Conservation (phyloP, 2,797 vertebrate species). For the Taeniopygia guttata region DNA sequence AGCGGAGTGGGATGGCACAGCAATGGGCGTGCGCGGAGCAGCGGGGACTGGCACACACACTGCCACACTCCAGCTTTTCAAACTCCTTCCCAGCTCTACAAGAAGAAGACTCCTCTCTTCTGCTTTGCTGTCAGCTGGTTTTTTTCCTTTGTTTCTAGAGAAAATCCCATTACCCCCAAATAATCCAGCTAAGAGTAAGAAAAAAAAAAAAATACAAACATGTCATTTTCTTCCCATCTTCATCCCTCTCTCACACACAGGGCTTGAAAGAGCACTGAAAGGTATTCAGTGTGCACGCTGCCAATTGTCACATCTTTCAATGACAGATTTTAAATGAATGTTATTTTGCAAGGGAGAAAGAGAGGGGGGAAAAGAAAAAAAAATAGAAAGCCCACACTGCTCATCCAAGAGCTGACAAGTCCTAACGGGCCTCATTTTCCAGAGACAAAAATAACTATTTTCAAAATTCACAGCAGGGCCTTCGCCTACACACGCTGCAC, state of each 20-base stretch:
- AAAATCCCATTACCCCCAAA: constrained; percentile 66
- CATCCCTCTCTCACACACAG: constrained; percentile 50
- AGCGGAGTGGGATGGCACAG: fast-evolving
- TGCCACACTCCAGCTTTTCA: background rate
- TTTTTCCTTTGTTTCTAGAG: constrained; percentile 46
- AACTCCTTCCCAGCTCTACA: constrained; percentile 19
- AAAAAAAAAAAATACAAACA: constrained; percentile 30
- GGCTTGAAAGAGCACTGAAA: constrained; percentile 49
- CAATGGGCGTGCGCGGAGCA: fast-evolving
- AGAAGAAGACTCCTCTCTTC: constrained; percentile 13
- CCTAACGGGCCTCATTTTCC: constrained; percentile 81
- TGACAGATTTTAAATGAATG: constrained; percentile 69
- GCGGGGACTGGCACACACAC: background rate
- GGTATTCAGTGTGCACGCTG: constrained; percentile 48
- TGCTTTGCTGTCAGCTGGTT: constrained; percentile 1
- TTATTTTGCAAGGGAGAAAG: constrained; percentile 51
- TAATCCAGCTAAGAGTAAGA: constrained; percentile 46
- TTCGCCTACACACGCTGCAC: constrained; percentile 78
- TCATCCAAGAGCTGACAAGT: constrained; percentile 80
- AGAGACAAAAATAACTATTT: constrained; percentile 84
- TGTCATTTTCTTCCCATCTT: constrained; percentile 57
- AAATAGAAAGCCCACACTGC: constrained; percentile 66
- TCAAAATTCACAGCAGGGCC: constrained; percentile 83
- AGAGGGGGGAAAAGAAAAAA: background rate
- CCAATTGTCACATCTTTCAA: constrained; percentile 70